Conservation (phyloP, 1,140 invertebrate genomes). For the Apocrypta bakeri region DNA sequence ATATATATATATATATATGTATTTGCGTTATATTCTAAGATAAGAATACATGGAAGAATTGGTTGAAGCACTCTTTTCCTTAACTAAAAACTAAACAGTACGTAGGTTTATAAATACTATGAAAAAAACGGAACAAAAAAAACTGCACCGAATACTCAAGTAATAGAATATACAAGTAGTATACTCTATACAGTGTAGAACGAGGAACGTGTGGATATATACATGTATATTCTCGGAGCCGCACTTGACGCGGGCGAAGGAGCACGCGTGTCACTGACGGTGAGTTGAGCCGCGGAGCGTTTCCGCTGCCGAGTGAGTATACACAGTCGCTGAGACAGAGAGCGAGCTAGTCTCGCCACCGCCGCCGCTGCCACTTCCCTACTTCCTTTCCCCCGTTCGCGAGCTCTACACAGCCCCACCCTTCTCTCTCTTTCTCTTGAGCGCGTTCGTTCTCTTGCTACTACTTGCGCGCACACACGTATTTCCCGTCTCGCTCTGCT, state of each 20-base stretch:
- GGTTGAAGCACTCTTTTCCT: no score
- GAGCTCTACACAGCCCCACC: conserved; percentile 37
- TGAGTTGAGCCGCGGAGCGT: conserved; percentile 69
- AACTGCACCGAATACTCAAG: no score
- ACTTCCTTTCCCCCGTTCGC: conserved; percentile 41
- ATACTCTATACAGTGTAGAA: no score
- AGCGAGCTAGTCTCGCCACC: conserved; percentile 50
- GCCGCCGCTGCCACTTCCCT: conserved; percentile 53
- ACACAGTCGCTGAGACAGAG: conserved; percentile 48
- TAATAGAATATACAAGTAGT: no score
- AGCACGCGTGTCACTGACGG: conserved; percentile 72
- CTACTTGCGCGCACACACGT: not conserved
- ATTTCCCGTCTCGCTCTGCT: conserved; percentile 36
- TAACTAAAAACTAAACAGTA: no score
- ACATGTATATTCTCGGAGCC: no score
- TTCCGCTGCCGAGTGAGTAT: conserved; percentile 66
- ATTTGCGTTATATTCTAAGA: no score
- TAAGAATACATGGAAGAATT: no score
- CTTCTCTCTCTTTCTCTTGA: conserved; percentile 19
- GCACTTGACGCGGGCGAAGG: conserved; percentile 68
- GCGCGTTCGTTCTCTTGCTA: conserved; percentile 22
- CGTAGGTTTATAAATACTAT: no score
- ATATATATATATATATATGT: no score
- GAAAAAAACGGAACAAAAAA: no score
- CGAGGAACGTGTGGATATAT: no score